Percentiles rank a stretch among this genome's conserved stretches.
phyloP scores from a whole-genome alignment of 2,888 invertebrate genomes.

The Lamellibrachia satsuma region DNA sequence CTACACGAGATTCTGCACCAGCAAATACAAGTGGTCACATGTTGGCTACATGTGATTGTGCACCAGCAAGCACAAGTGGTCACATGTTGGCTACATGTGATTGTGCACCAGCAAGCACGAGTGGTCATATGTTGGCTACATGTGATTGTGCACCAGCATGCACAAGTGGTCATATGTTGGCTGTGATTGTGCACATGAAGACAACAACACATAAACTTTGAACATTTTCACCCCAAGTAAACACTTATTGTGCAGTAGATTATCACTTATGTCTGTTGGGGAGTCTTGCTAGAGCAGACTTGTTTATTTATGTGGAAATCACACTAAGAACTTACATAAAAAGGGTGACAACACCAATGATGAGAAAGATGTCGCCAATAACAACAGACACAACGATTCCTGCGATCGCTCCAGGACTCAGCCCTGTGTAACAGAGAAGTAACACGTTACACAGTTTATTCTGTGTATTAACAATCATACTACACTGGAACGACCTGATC shows the following conservation, averaged over 20 bases:
- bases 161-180: not conserved
- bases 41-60: too few species aligned
- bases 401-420: not conserved
- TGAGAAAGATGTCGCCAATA: not conserved
- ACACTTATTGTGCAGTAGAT: not conserved
- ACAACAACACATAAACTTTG: not conserved
- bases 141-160: not conserved
- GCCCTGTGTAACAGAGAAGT: not conserved
- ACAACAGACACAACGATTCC: not conserved
- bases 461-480: not conserved
- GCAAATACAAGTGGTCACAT: too few species aligned
- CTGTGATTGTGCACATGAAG: not conserved
- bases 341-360: not conserved
- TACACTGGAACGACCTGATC: not conserved
- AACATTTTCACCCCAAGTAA: not conserved
- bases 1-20: too few species aligned
- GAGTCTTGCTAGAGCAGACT: not conserved
- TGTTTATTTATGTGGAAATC: not conserved
- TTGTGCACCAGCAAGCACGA: too few species aligned
- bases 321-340: not conserved
- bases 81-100: too few species aligned
- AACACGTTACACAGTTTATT: not conserved
- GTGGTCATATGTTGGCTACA: too few species aligned
- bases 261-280: not conserved
- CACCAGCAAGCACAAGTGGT: too few species aligned